Evolutionary conservation across 1,140 invertebrate species (phyloP), one percentile per base, ranked within the genome.

Genomic region (Alviniconcha marisindica): DNA sequence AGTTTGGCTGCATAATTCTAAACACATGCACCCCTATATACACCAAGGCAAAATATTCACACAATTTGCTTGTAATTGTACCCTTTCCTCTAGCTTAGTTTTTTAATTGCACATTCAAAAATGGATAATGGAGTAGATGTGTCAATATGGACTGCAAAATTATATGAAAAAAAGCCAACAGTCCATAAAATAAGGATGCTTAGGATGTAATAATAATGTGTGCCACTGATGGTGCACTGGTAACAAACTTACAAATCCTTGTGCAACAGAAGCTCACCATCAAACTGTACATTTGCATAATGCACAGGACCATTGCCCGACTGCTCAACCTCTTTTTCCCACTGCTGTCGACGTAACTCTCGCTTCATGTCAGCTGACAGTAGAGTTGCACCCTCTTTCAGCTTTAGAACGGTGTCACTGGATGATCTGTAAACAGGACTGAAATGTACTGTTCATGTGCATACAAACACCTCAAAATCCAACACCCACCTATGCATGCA

Each of bases 271-370:
- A 60, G 69, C 83, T 83, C 91, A 96, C 96, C 97, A 93, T 97
- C 96, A 92, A 96, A 97, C 21, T 97, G 94, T 56, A 98, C 94
- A 93, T 98, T 97, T 92, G 97, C 96, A 90, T 98, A 98, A 93
- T 98, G 97, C 78, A 98, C 95, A 89, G 97, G 95, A 85, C 66
- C 94, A n/a, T 81, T 28, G 54, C 79, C 81, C 28, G 86, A 80
- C 36, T 89, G 73, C 54, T 87, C 48, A 79, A 95, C 95, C 89
- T 96, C 95, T 76, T 95, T 93, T 86, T 96, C 95, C 96, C 96
- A 89, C 93, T 94, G 94, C 94, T 93, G 86, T 63, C 92, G 86
- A 56, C 90, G 85, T 63, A 91, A 83, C 82, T 94, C 92, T 51
- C 90, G 83, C n/a, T 87, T 84, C 88, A 92, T 91, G 82, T 93